Conservation (phyloP, 2,113 vertebrate species). For the Montifringilla adamsi region DNA sequence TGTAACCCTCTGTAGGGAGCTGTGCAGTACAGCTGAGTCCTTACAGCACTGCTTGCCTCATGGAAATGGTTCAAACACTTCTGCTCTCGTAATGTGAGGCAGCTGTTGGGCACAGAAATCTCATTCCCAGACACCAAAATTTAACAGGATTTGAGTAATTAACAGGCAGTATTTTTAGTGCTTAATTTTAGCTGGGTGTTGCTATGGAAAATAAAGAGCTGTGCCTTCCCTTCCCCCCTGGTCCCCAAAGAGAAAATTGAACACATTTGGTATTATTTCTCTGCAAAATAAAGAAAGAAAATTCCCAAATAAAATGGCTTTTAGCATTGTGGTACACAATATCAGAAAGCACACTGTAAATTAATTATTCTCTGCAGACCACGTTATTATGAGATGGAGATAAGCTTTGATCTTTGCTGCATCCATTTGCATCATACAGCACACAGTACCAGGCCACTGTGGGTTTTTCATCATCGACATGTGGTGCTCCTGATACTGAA, state of each 20-base stretch:
- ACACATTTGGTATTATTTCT: neutral
- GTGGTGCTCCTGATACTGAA: neutral
- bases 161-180: neutral
- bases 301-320: neutral
- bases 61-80: neutral
- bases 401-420: neutral
- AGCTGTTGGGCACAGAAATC: neutral
- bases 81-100: neutral
- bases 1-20: neutral
- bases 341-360: neutral
- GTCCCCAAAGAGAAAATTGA: neutral
- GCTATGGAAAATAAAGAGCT: neutral
- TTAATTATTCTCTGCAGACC: neutral
- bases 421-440: neutral
- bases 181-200: neutral
- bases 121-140: neutral
- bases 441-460: neutral
- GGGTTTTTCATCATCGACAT: neutral
- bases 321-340: neutral
- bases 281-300: neutral
- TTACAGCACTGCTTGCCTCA: neutral
- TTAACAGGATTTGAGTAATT: neutral
- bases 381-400: neutral
- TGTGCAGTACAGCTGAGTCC: neutral
- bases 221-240: accelerated